Base-by-base conservation (phyloP, 2,797 vertebrate genomes). In the Eulemur albifrons region DNA sequence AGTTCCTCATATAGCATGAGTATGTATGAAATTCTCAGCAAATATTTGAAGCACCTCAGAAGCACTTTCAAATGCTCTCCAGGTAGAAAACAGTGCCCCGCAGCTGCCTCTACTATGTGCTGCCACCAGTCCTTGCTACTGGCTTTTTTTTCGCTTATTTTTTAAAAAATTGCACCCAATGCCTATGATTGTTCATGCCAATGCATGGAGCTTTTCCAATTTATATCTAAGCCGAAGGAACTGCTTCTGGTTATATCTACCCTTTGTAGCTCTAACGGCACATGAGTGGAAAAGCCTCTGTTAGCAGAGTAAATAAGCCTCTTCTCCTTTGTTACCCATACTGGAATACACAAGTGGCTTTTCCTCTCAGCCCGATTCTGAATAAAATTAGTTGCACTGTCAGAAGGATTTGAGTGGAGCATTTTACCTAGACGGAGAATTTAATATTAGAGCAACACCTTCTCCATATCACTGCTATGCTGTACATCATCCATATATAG, bases 21-120 rank as follows among this genome's bases (percentile, higher is more conserved):
- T 32, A 65, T 43, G 88, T 45, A 86, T 90, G 73, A 88, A 88
- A 89, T 84, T 61, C 30, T 94, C 82, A 84, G 92, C 48, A 54
- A 89, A 86, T 92, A 87, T 80, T 67, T 87, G 43, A 93, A 84
- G 67, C 35, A 70, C 25, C 87, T 86, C 54, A 79, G 54, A 65
- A 84, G 65, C 20, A 72, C 35, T 84, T 94, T 70, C 52, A 80
- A 63, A 94, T 80, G n/a, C 52, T 88, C 72, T 76, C 48, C 14
- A 77, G 76, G 14, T 20, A 88, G 95, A 50, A 94, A 73, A 81
- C 59, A 79, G 92, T 23, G 72, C 32, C 48, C 67, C 0, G 18
- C 54, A 81, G 84, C 79, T 92, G 84, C 25, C 75, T 79, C 43
- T 40, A 25, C 59, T 38, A 27, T 0, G 0, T 32, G 76, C 30